A percentile compares a stretch with the other conserved stretches of the same genome.
These are phyloP conservation scores for Tyria jacobaeae DNA, from an alignment of 2,888 invertebrate species.

Conservation along the genomic window DNA sequence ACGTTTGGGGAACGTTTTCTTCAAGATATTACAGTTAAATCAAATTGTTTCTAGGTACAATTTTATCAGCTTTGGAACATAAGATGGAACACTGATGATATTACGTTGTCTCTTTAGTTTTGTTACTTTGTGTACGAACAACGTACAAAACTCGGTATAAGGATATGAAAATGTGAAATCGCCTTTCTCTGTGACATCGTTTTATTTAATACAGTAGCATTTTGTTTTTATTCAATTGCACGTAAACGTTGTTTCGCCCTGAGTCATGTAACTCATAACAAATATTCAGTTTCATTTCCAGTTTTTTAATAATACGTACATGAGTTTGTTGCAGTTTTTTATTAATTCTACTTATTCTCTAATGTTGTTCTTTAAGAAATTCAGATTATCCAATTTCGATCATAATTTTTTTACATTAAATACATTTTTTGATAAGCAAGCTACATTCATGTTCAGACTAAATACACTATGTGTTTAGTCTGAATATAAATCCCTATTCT, in stretches of 20 bases:
- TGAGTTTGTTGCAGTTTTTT: not conserved
- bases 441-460: too few relatives aligned
- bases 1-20: slow-evolving; percentile 32
- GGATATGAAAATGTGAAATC: slow-evolving; percentile 12
- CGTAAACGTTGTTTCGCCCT: too few relatives aligned
- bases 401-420: not conserved
- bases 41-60: slow-evolving; percentile 40
- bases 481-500: slow-evolving; percentile 14
- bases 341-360: not conserved
- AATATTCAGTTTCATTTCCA: not conserved
- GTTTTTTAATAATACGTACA: not conserved
- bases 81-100: slow-evolving; percentile 30
- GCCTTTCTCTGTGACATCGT: slow-evolving; percentile 2
- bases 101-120: slow-evolving; percentile 22
- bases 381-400: too few relatives aligned
- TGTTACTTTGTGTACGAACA: slow-evolving; percentile 17
- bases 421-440: not conserved
- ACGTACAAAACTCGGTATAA: not conserved
- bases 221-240: slow-evolving; percentile 4
- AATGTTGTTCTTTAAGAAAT: too few relatives aligned
- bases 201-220: not conserved
- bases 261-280: not conserved
- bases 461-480: not conserved
- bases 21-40: slow-evolving; percentile 43
- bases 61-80: slow-evolving; percentile 31